Evolutionary conservation across 2,113 vertebrate species (phyloP).

Genomic region (Sebastes schlegelii): DNA sequence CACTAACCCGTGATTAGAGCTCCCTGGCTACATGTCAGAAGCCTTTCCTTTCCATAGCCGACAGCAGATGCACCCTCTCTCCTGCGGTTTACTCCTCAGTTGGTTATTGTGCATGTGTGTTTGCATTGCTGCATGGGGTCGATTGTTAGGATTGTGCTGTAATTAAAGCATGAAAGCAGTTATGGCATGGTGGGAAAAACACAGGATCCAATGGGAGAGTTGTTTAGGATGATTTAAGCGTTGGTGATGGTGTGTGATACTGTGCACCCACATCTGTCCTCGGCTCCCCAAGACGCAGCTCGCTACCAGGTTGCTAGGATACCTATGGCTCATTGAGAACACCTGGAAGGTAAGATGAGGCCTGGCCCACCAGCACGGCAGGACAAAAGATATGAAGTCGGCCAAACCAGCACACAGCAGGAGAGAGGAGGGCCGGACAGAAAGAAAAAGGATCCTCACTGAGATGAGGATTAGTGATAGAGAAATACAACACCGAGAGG

Average conservation of each 20-base stretch:
- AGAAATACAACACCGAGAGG: conserved; percentile 40
- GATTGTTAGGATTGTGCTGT: conserved; percentile 11
- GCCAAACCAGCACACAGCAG: conserved; percentile 33
- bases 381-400: conserved; percentile 44
- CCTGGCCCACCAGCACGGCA: conserved; percentile 42
- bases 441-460: background rate
- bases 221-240: conserved; percentile 44
- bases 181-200: conserved; percentile 26
- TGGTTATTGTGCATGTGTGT: conserved; percentile 13
- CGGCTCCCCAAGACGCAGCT: conserved; percentile 8
- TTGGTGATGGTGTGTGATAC: conserved; percentile 8
- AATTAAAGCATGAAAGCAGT: conserved; percentile 34
- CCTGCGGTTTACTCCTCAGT: conserved; percentile 29
- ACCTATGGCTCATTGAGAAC: conserved; percentile 58
- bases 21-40: conserved; percentile 33
- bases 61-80: conserved; percentile 22
- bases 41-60: conserved; percentile 14
- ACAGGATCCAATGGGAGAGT: conserved; percentile 1
- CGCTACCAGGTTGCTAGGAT: conserved; percentile 46
- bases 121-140: conserved; percentile 17
- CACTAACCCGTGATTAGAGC: conserved; percentile 42
- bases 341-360: conserved; percentile 71
- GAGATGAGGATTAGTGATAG: conserved; percentile 48
- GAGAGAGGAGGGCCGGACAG: conserved; percentile 8
- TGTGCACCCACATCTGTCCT: conserved; percentile 60